Evolutionary conservation across 1,140 invertebrate species (phyloP).

Genomic region (Melanaphis sacchari): DNA sequence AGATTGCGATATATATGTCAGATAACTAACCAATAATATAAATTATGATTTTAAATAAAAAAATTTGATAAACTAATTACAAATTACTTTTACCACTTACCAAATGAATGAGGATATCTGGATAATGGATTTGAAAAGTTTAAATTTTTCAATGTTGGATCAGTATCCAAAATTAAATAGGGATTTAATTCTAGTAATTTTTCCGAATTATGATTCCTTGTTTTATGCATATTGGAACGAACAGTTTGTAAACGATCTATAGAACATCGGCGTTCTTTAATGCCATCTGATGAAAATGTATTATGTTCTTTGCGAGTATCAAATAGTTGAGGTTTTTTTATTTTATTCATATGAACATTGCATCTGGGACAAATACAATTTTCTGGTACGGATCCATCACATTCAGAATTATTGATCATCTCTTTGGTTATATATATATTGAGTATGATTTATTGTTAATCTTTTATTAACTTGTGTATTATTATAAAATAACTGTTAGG

Average conservation of each 20-base stretch:
- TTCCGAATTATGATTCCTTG: background rate
- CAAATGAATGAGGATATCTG: background rate
- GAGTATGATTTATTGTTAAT: slow-evolving; percentile 43
- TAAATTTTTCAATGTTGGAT: slow-evolving; percentile 22
- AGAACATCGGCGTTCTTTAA: background rate
- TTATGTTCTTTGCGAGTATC: slow-evolving; percentile 25
- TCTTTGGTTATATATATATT: slow-evolving; percentile 46
- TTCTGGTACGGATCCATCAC: slow-evolving; percentile 12
- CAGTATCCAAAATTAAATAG: slow-evolving; percentile 30
- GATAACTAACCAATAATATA: background rate
- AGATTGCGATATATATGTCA: background rate
- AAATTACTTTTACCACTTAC: background rate
- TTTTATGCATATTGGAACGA: background rate
- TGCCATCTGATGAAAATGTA: slow-evolving; percentile 8
- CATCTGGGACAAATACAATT: slow-evolving; percentile 22
- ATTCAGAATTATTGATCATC: background rate
- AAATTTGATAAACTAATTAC: background rate
- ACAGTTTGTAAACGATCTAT: slow-evolving; percentile 10
- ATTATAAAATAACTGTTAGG: slow-evolving; percentile 1
- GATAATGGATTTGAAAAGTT: background rate
- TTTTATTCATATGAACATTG: slow-evolving; percentile 19
- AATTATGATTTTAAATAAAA: background rate
- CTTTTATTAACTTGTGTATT: slow-evolving; percentile 13
- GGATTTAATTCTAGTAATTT: slow-evolving; percentile 12
- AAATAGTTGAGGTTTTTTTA: background rate